Evolutionary conservation across 2,113 vertebrate genomes (phyloP).

Genomic region (Hemicordylus capensis): DNA sequence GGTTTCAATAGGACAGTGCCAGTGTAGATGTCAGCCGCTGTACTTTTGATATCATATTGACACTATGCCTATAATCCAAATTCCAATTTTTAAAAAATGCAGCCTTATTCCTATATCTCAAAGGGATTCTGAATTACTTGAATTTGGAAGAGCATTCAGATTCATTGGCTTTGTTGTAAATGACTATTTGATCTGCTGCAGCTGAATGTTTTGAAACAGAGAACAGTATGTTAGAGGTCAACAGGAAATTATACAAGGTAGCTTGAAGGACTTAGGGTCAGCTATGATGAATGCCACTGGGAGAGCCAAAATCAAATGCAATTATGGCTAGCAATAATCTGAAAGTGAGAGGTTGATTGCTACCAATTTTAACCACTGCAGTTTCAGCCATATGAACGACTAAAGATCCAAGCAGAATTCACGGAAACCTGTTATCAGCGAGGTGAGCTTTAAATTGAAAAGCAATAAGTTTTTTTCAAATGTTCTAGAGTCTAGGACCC

Average conservation of each 20-base stretch:
- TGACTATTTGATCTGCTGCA: neutral
- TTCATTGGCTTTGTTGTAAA: neutral
- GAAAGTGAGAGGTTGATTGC: slow-evolving; percentile 32
- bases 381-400: slow-evolving; percentile 13
- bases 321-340: neutral
- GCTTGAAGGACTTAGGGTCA: neutral
- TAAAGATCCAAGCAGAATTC: neutral
- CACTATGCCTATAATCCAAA: neutral
- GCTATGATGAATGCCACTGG: neutral
- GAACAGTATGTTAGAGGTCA: slow-evolving; percentile 4
- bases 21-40: no score
- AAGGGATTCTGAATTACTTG: neutral
- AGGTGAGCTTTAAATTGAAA: slow-evolving; percentile 9
- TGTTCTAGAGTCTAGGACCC: slow-evolving; percentile 1
- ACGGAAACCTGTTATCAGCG: neutral
- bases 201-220: neutral
- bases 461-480: slow-evolving; percentile 17
- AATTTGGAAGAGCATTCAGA: neutral
- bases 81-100: neutral
- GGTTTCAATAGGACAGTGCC: no score
- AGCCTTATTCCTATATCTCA: neutral
- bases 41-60: neutral
- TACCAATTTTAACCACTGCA: slow-evolving; percentile 29
- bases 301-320: slow-evolving; percentile 34
- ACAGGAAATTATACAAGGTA: neutral